phyloP scores from a whole-genome alignment of 2,797 vertebrate species.

The Acrossocheilus fasciatus region DNA sequence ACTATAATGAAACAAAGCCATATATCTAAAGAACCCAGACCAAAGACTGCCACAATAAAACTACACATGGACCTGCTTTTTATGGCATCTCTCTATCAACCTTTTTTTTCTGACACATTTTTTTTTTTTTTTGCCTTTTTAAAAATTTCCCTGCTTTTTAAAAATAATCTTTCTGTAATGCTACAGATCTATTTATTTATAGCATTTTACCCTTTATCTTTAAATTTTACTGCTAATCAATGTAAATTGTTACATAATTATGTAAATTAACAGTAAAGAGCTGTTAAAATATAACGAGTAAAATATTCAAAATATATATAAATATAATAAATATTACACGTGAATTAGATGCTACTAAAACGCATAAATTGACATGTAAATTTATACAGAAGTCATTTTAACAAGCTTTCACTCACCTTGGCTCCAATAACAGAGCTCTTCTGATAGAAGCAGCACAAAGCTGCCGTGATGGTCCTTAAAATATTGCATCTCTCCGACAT shows the following conservation, averaged over 20 bases:
- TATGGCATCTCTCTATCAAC: slow-evolving; percentile 22
- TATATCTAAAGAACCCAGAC: slow-evolving; percentile 51
- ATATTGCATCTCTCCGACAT: slow-evolving; percentile 90
- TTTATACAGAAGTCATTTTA: neutral
- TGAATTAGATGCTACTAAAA: neutral
- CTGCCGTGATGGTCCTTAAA: slow-evolving; percentile 86
- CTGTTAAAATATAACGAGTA: neutral
- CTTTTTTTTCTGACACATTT: slow-evolving; percentile 19
- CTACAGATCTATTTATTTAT: neutral
- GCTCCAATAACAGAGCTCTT: slow-evolving; percentile 86
- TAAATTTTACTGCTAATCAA: neutral
- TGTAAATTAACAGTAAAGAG: neutral
- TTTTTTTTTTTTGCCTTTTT: neutral
- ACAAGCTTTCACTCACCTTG: slow-evolving; percentile 86
- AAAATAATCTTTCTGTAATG: neutral
- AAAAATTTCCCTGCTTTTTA: neutral
- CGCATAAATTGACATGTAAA: neutral
- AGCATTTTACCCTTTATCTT: neutral
- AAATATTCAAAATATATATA: neutral
- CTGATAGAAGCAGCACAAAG: slow-evolving; percentile 95
- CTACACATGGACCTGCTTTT: slow-evolving; percentile 41
- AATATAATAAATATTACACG: neutral
- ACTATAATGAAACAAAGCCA: slow-evolving; percentile 61
- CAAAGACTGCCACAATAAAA: slow-evolving; percentile 36
- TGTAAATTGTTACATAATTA: neutral